These are phyloP conservation scores for Drosophila ercepeae DNA, from an alignment of 1,140 invertebrate genomes.

Conservation along the genomic window DNA sequence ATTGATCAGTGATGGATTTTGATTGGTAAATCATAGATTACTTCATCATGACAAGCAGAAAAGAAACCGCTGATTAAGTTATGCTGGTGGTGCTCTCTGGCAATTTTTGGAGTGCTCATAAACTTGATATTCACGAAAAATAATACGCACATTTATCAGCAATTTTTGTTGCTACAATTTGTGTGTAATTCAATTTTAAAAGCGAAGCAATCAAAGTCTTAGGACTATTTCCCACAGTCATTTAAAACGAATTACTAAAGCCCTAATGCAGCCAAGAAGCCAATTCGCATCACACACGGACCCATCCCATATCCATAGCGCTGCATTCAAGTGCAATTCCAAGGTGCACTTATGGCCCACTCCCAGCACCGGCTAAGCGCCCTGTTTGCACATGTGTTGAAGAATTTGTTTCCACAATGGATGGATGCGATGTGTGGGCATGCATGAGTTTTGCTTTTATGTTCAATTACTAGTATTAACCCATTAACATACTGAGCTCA, in stretches of 20 bases:
- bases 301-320: constrained; percentile 46
- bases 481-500: constrained; percentile 68
- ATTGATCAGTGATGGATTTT: neutral
- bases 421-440: constrained; percentile 2
- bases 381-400: constrained; percentile 47
- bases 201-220: neutral
- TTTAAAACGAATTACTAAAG: constrained; percentile 9
- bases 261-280: constrained; percentile 7
- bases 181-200: neutral
- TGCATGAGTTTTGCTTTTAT: constrained; percentile 47
- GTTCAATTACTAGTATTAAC: constrained; percentile 63
- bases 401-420: constrained; percentile 54
- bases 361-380: constrained; percentile 34
- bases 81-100: neutral
- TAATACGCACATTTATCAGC: neutral
- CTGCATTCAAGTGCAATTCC: constrained; percentile 34
- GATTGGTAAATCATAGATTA: neutral
- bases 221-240: constrained; percentile 19
- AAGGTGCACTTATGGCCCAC: constrained; percentile 41
- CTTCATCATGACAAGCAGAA: neutral
- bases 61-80: neutral
- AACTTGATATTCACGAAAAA: neutral
- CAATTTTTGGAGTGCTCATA: neutral
- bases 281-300: constrained; percentile 1
- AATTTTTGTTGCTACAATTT: neutral